Conservation (phyloP, 2,797 vertebrate genomes). For the Pantherophis alleghaniensis region DNA sequence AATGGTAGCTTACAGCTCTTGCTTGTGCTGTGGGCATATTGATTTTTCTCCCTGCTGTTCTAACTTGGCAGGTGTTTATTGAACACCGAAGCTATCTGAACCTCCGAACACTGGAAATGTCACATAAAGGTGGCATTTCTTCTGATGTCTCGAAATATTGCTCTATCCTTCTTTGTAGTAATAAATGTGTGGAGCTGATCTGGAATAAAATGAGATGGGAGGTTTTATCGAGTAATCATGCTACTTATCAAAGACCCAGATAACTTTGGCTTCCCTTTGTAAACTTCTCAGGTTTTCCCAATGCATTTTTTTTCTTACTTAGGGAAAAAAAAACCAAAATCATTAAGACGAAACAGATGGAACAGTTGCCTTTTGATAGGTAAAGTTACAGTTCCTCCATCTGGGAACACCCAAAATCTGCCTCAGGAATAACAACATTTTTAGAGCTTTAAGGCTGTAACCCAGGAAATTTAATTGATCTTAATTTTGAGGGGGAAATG, state of each 20-base stretch:
- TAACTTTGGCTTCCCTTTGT: not conserved
- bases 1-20: not conserved
- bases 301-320: not conserved
- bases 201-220: not conserved
- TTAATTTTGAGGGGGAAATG: not conserved
- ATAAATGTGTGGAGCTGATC: not conserved
- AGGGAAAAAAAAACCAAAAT: not conserved
- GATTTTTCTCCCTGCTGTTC: not conserved
- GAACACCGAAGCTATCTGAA: not conserved
- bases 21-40: not conserved
- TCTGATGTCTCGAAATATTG: not conserved
- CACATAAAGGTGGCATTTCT: not conserved
- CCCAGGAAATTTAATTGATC: not conserved
- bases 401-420: not conserved
- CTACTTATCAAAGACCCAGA: not conserved
- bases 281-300: not conserved
- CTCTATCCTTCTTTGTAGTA: not conserved
- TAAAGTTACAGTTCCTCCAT: not conserved
- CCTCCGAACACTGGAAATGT: not conserved
- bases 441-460: not conserved
- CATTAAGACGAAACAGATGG: not conserved
- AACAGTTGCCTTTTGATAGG: not conserved
- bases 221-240: not conserved
- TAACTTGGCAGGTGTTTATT: not conserved
- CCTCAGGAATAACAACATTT: not conserved